Evolutionary conservation across 2,113 vertebrate species (phyloP).

Genomic region (Archilochus colubris): DNA sequence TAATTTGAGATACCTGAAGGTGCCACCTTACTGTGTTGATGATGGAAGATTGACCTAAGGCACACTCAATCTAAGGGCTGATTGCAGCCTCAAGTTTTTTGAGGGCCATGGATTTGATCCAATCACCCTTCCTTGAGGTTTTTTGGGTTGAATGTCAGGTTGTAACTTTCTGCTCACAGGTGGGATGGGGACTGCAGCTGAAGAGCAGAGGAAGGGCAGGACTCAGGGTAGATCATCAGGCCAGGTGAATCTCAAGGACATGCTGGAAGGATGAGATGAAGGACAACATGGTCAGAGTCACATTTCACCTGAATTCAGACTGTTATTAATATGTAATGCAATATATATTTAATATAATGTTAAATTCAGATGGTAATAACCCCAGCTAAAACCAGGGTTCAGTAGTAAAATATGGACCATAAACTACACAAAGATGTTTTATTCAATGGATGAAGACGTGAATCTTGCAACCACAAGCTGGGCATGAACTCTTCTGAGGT

Average conservation of each 20-base stretch:
- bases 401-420: background rate
- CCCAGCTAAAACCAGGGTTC: background rate
- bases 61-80: background rate
- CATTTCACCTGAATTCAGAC: background rate
- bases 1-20: background rate
- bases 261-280: background rate
- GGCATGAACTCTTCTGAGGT: background rate
- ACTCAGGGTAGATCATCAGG: background rate
- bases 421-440: background rate
- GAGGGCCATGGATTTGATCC: too few relatives aligned
- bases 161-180: background rate
- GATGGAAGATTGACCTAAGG: background rate
- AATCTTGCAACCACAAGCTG: background rate
- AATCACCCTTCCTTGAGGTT: background rate
- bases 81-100: background rate
- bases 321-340: background rate
- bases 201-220: background rate
- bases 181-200: background rate
- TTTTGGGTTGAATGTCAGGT: background rate
- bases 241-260: background rate
- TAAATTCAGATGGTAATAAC: background rate
- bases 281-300: background rate
- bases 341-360: too few relatives aligned
- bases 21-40: background rate
- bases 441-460: background rate